Conservation (phyloP, 2,113 vertebrate species). For the Pachycephala philippinensis region DNA sequence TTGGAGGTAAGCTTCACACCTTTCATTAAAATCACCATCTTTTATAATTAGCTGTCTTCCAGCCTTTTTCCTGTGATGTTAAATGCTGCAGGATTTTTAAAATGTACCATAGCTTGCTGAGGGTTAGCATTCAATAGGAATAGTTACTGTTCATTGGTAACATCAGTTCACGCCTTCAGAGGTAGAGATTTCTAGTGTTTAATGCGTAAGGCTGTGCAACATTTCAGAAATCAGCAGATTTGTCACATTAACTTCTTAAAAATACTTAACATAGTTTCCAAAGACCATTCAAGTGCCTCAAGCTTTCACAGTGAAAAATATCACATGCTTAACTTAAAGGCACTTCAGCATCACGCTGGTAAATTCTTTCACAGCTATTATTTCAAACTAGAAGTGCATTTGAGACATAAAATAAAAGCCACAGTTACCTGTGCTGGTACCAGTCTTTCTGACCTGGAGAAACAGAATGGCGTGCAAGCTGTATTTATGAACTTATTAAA, state of each 20-base stretch:
- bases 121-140: background rate
- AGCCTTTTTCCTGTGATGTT: background rate
- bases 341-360: background rate
- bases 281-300: constrained; percentile 15
- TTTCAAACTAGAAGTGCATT: background rate
- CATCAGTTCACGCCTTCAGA: background rate
- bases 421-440: background rate
- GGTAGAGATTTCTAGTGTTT: background rate
- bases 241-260: constrained; percentile 37
- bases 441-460: background rate
- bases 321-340: constrained; percentile 16
- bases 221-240: constrained; percentile 20
- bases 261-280: constrained; percentile 42
- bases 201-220: background rate
- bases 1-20: background rate
- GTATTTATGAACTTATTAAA: background rate
- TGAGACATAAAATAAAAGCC: background rate
- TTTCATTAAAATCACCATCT: background rate
- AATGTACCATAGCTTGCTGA: background rate
- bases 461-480: background rate
- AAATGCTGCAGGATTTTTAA: background rate
- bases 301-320: background rate
- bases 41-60: background rate
- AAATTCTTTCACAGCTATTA: background rate
- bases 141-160: background rate